phyloP scores from a whole-genome alignment of 2,888 invertebrate genomes.

The Aspidiotus destructor region DNA sequence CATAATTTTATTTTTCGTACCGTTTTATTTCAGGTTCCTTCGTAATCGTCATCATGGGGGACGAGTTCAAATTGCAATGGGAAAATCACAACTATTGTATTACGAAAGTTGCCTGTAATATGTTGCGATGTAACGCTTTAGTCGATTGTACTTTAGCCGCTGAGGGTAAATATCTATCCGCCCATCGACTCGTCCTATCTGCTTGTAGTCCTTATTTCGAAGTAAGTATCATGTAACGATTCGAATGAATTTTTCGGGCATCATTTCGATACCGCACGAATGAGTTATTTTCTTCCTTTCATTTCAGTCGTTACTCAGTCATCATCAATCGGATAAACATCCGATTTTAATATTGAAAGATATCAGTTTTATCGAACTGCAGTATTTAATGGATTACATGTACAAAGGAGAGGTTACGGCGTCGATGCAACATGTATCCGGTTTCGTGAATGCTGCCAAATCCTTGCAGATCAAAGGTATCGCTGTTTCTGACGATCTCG shows the following conservation, averaged over 20 bases:
- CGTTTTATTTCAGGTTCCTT: too few relatives aligned
- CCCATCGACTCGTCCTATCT: conserved; percentile 80
- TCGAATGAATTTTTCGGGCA: conserved; percentile 2
- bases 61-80: too few relatives aligned
- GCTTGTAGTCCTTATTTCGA: conserved; percentile 89
- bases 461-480: too few relatives aligned
- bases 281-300: conserved; percentile 42
- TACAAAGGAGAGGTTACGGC: conserved; percentile 75
- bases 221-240: conserved; percentile 44
- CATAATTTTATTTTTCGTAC: too few relatives aligned
- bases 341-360: conserved; percentile 84
- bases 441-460: too few relatives aligned
- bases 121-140: too few relatives aligned
- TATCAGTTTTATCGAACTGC: conserved; percentile 72
- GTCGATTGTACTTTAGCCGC: conserved; percentile 87
- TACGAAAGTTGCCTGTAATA: too few relatives aligned
- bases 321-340: conserved; percentile 48
- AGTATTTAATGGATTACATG: conserved; percentile 85
- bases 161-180: conserved; percentile 76
- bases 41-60: too few relatives aligned
- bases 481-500: too few relatives aligned
- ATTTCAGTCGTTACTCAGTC: conserved; percentile 49
- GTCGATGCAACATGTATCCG: too few relatives aligned
- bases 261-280: too few relatives aligned
- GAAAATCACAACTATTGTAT: too few relatives aligned